These are phyloP conservation scores for Axea sp. DNA, from an alignment of 2,888 invertebrate species.

Conservation along the genomic window DNA sequence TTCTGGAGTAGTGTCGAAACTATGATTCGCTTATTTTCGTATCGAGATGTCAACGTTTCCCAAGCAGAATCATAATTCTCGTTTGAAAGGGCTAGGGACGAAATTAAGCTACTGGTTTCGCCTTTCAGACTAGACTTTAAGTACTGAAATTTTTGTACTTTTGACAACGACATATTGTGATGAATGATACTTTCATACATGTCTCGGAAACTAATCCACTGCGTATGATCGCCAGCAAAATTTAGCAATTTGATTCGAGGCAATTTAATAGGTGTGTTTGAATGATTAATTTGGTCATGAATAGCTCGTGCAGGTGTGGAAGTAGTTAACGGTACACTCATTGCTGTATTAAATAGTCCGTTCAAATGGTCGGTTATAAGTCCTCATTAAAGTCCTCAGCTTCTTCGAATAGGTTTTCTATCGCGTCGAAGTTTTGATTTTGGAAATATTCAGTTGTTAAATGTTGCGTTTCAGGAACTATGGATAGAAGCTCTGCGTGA, in stretches of 20 bases:
- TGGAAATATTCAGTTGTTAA: too few species aligned
- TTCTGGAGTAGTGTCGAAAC: not conserved
- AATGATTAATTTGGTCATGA: too few species aligned
- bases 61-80: not conserved
- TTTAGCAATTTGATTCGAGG: not conserved
- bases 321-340: too few species aligned
- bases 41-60: not conserved
- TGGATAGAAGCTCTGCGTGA: too few species aligned
- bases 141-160: not conserved
- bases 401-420: too few species aligned
- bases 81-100: not conserved
- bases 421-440: too few species aligned
- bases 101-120: not conserved
- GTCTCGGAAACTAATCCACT: not conserved
- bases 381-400: too few species aligned
- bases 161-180: not conserved
- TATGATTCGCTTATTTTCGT: not conserved
- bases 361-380: too few species aligned
- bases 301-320: too few species aligned
- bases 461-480: too few species aligned
- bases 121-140: not conserved
- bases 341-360: too few species aligned
- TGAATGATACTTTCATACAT: not conserved
- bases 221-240: not conserved
- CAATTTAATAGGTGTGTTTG: too few species aligned